These are phyloP conservation scores for Mamestra brassicae DNA, from an alignment of 2,888 invertebrate genomes.

Conservation along the genomic window DNA sequence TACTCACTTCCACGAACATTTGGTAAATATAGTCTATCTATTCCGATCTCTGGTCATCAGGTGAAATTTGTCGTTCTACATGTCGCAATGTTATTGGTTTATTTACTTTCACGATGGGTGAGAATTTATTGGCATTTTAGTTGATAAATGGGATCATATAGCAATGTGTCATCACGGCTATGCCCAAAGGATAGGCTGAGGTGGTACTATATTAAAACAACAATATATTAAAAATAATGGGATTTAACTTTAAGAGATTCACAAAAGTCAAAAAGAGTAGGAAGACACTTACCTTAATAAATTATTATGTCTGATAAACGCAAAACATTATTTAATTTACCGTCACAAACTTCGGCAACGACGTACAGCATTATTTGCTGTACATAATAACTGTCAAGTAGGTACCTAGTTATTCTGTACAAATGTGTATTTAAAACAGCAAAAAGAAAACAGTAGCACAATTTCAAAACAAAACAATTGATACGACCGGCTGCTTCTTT, in stretches of 20 bases:
- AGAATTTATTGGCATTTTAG: background rate
- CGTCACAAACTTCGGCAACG: background rate
- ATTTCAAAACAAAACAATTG: constrained; percentile 26
- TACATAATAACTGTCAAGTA: background rate
- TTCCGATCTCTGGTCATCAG: too few species aligned
- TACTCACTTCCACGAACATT: too few species aligned
- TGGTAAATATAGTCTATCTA: too few species aligned
- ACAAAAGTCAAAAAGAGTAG: too few species aligned
- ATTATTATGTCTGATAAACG: background rate
- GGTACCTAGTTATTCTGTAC: too few species aligned
- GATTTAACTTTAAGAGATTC: background rate
- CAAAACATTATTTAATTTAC: background rate
- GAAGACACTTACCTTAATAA: background rate
- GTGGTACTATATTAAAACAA: background rate
- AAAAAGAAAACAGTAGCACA: constrained; percentile 17
- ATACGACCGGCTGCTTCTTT: constrained; percentile 18
- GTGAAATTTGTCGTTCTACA: background rate
- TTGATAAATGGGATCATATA: background rate
- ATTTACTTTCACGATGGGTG: background rate
- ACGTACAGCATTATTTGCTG: background rate
- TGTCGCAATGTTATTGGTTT: background rate
- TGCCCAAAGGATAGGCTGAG: background rate
- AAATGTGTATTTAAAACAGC: background rate
- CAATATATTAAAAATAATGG: background rate
- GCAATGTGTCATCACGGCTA: background rate